Evolutionary conservation across 2,797 vertebrate species (phyloP), one percentile per base, ranked within the genome.

Genomic region (Semaprochilodus insignis): DNA sequence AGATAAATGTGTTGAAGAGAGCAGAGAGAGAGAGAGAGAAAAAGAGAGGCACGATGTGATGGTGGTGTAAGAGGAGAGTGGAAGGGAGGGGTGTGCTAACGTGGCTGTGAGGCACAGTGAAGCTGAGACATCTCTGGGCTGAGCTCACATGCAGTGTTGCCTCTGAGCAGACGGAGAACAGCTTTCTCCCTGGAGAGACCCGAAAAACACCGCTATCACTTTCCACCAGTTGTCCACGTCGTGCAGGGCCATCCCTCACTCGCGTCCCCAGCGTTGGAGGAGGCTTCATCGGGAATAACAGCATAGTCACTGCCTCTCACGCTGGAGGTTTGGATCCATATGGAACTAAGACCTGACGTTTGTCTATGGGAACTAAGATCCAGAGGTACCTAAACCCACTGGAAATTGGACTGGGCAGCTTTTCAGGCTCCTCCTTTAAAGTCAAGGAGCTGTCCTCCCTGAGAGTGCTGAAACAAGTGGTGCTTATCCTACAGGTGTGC

Each of bases 21-120:
- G 83, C 80, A 80, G 74, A 73, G 69, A 84, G 85, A 78, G 85
- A 57, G 75, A 65, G 48, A 48, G 65, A 44, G 23, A 88, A 83
- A 70, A 81, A 74, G 69, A 85, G 85, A 78, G 85, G 71, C 66
- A 62, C 59, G 27, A 79, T 31, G 73, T 75, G 82, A 80, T 60
- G 78, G 65, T 83, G 73, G 81, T 80, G 25, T 78, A 63, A n/a
- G 51, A 74, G 69, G 65, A 82, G 83, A 21, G 81, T 75, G 57
- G 72, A 71, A 76, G 65, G 81, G 81, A 83, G 83, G 70, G 74
- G 83, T 89, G 83, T 90, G 90, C 85, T 82, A 82, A 85, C 69
- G 83, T 78, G 67, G 79, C 83, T 73, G 59, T n/a, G 62, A 80
- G 83, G 85, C 44, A 83, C 62, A 80, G 74, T 70, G 74, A 66